Base-by-base conservation (phyloP, 2,113 vertebrate genomes). In the Bos javanicus region DNA sequence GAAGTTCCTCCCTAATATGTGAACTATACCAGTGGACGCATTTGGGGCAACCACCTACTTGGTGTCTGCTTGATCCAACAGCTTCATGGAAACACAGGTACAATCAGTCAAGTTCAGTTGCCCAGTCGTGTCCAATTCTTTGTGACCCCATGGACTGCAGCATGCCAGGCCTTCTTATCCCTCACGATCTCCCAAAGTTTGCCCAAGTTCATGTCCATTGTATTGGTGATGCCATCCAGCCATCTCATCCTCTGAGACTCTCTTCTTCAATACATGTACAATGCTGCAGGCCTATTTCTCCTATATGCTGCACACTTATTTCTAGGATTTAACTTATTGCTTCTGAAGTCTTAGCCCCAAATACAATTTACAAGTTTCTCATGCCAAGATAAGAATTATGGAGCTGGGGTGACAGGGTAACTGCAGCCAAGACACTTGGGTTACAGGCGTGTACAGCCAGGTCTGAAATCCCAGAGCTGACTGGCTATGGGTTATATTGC, bases 301-400 rank as follows among this genome's bases (percentile, higher is more conserved):
- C 67, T 39, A 39, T 26, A 43, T 26, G 14, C 11, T 93, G 46
- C 94, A 97, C 0, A n/a, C 81, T 89, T 96, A 85, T 96, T 97
- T 96, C 89, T 93, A 90, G 89, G 91, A 92, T 87, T 97, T 97
- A 97, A 91, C 71, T 87, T 90, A 97, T n/a, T 89, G 60, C 78
- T 83, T 33, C n/a, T 46, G 33, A 94, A 91, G 11, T 86, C 54
- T 97, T 86, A 57, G 26, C 26, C 48, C 30, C 43, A 80, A 84
- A 91, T 46, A 16, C 57, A 86, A 59, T 81, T 76, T 67, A 39
- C 89, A 95, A 43, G 30, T 95, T 97, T 97, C 59, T 94, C 94
- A 97, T 17, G 52, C 48, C 62, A 76, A 46, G 78, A 74, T 83
- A 97, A 96, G 90, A 98, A 90, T 92, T 96, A 98, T 92, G 81